Evolutionary conservation across 2,888 invertebrate genomes (phyloP), one percentile per base, ranked within the genome.

Genomic region (Philhelius pedissequus): DNA sequence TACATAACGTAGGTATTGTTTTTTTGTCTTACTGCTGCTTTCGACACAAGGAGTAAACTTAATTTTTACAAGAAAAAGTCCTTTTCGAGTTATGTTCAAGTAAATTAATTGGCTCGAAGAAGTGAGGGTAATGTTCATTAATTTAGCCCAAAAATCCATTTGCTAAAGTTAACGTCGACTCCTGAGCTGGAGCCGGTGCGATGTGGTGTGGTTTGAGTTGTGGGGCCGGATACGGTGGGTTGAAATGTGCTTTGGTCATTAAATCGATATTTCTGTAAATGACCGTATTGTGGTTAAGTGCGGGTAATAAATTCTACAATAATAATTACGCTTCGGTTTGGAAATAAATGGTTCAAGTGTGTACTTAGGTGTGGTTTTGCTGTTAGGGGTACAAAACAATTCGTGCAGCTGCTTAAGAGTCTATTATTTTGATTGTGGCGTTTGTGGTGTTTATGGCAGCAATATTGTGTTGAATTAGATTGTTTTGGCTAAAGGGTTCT

Each of bases 261-360:
- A 79, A 83, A 83, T 84, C 84, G 84, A 84, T 84, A 84, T 66
- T 62, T 45, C 62, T 54, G 71, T 50, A 73, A 82, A 68, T 58
- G 70, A 68, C 80, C 75, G 66, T 68, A 84, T 73, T 84, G 80
- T 62, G 84, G 84, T 84, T 78, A 78, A 82, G 62, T 73, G 62
- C 68, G 56, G 62, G 40, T 54, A 54, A 79, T 84, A 80, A 84
- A 84, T 84, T 71, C 68, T 43, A 48, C 60, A 70, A 80, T 54
- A 80, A 76, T 80, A 69, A 84, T 84, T 84, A 66, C 80, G 62
- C 27, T 45, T 50, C 58, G 66, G 58, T 66, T 69, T 80, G 71
- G n/a, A 64, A 77, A 77, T 76, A 81, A 80, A 80, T 69, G 62
- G 75, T 71, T 82, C 52, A 60, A 82, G 43, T 64, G 48, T 64